A percentile compares a stretch with the other conserved stretches of the same genome.
These are phyloP conservation scores for Lepidocolaptes lacrymiger DNA, from an alignment of 2,797 vertebrate species.

Conservation along the genomic window DNA sequence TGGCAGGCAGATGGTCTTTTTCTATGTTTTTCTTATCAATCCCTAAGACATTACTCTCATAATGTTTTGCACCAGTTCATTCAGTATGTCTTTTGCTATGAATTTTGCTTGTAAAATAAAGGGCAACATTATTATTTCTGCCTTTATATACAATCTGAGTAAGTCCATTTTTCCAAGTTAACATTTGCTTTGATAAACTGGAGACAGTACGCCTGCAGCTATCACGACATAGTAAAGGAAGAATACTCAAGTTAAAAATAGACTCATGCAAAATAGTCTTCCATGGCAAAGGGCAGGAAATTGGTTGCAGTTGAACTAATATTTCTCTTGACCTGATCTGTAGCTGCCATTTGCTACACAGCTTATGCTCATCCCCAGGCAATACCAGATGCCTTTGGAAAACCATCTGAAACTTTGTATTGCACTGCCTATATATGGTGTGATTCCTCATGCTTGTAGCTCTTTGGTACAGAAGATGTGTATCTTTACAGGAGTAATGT, in stretches of 20 bases:
- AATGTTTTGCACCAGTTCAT: not conserved
- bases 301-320: conserved; percentile 52
- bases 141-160: not conserved
- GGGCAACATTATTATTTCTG: not conserved
- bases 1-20: not conserved
- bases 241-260: conserved; percentile 2
- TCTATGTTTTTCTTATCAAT: not conserved
- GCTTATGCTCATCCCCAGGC: not conserved
- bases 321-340: conserved; percentile 27
- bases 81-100: not conserved
- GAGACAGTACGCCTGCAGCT: not conserved
- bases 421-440: not conserved
- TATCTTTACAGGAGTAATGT: not conserved
- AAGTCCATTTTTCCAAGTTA: not conserved
- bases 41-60: not conserved
- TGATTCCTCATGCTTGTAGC: not conserved
- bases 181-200: not conserved
- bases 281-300: conserved; percentile 48
- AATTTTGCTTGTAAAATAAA: not conserved
- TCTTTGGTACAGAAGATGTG: not conserved
- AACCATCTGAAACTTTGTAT: not conserved
- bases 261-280: not conserved
- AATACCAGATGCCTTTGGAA: not conserved
- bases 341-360: not conserved
- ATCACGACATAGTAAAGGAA: not conserved